phyloP scores from a whole-genome alignment of 2,797 vertebrate genomes.

The Microctenopoma lineatum region DNA sequence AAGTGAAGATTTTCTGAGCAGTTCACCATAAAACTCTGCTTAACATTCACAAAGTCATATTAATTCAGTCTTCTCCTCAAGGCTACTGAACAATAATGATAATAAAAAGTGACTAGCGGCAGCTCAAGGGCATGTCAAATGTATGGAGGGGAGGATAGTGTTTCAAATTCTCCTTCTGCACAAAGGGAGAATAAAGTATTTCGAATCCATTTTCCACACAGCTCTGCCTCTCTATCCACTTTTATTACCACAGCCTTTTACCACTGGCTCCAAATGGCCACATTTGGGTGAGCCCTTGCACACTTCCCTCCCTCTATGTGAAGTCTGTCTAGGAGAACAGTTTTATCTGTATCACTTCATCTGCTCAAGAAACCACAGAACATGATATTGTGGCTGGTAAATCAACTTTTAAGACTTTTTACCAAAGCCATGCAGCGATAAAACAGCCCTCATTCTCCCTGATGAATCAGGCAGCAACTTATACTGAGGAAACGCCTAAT shows the following conservation, averaged over 20 bases:
- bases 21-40: not conserved
- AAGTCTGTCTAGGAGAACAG: constrained; percentile 40
- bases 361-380: constrained; percentile 10
- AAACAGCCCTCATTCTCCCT: not conserved
- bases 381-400: not conserved
- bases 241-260: constrained; percentile 1
- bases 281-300: constrained; percentile 5
- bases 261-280: not conserved
- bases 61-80: not conserved
- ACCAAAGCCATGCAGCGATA: not conserved
- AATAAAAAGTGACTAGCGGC: not conserved
- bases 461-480: not conserved
- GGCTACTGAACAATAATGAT: not conserved
- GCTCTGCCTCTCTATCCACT: constrained; percentile 12
- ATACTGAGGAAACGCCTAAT: constrained; percentile 2
- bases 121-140: constrained; percentile 10
- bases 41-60: constrained; percentile 4
- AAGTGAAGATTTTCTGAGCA: not conserved
- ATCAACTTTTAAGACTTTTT: constrained; percentile 1
- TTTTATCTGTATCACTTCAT: constrained; percentile 32
- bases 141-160: not conserved
- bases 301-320: constrained; percentile 3
- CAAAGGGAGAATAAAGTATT: constrained; percentile 31
- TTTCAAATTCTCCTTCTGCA: constrained; percentile 24
- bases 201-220: constrained; percentile 24